Conservation (phyloP, 2,888 invertebrate species). For the Linnaemya tessellans region DNA sequence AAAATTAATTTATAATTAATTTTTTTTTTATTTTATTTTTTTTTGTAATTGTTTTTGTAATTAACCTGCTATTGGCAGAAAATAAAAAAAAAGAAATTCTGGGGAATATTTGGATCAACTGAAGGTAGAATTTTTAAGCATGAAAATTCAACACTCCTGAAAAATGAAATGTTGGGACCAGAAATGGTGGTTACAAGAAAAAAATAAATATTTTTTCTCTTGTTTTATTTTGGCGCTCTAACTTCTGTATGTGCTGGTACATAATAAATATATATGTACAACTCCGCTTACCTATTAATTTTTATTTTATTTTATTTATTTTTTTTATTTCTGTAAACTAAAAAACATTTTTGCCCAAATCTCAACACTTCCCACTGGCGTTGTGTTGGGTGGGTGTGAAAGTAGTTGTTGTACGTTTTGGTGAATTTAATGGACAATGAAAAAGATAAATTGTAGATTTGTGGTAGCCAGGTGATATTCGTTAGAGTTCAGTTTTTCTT, state of each 20-base stretch:
- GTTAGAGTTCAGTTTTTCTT: slow-evolving; percentile 13
- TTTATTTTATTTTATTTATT: slow-evolving; percentile 14
- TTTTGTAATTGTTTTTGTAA: no score
- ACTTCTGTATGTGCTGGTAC: no score
- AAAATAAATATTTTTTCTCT: background rate
- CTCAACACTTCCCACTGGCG: slow-evolving; percentile 22
- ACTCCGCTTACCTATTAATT: background rate
- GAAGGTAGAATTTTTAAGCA: background rate
- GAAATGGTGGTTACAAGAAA: background rate
- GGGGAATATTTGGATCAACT: background rate
- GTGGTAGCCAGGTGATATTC: slow-evolving; percentile 58
- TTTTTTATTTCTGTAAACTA: slow-evolving; percentile 26
- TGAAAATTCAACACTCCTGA: background rate
- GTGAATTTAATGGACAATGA: slow-evolving; percentile 67
- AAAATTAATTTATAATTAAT: no score
- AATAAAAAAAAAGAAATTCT: background rate
- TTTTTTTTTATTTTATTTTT: no score
- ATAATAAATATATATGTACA: no score
- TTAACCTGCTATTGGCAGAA: background rate
- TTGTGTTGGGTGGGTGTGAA: slow-evolving; percentile 28
- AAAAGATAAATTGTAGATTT: slow-evolving; percentile 66
- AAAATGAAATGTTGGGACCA: background rate
- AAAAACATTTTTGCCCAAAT: slow-evolving; percentile 45
- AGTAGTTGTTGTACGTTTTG: background rate
- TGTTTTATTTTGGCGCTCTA: background rate